Evolutionary conservation across 2,113 vertebrate species (phyloP), one percentile per base, ranked within the genome.

Genomic region (Lynx canadensis): DNA sequence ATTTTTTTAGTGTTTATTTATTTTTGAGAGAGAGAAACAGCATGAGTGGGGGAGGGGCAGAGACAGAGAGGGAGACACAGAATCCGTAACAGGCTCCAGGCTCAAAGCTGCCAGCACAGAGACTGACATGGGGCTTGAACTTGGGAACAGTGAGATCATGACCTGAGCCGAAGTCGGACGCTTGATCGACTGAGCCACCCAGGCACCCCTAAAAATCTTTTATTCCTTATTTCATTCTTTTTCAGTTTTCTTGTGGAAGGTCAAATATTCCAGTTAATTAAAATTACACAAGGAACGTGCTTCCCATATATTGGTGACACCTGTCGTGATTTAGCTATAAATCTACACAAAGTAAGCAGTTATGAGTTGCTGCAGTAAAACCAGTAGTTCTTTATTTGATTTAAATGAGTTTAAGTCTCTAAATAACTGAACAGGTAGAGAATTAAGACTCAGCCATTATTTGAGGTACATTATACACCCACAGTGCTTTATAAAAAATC

Each of bases 381-480:
- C 31, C 25, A 83, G 41, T 69, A 45, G 86, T 93, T 86, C 23
- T 65, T 94, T 66, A 78, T 38, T 80, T 92, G 63, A 65, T 74
- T 85, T 87, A 89, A 86, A 76, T 94, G 7, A 71, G 83, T 65
- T 55, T 74, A 80, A 69, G 31, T 92, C 48, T 97, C 74, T 45
- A 76, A 87, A 50, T 23, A 92, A 88, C 27, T 80, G 45, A 91
- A 63, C 31, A 66, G 21, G 14, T 88, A 18, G 16, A 71, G 33
- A 84, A 90, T 48, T 94, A 14, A 65, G 14, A n/a, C 19, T 84
- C 25, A 86, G 29, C 4, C 31, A 87, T 83, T 79, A 82, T 71
- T 41, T 90, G 27, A n/a, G 69, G 48, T 81, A n/a, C 5, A n/a
- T 81, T 86, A 79, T 29, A 69, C 57, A 57, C 87, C 1, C 7